A percentile compares a stretch with the other conserved stretches of the same genome.
Evolutionary conservation across 1,140 invertebrate genomes (phyloP).

Genomic region (Maconellicoccus hirsutus): DNA sequence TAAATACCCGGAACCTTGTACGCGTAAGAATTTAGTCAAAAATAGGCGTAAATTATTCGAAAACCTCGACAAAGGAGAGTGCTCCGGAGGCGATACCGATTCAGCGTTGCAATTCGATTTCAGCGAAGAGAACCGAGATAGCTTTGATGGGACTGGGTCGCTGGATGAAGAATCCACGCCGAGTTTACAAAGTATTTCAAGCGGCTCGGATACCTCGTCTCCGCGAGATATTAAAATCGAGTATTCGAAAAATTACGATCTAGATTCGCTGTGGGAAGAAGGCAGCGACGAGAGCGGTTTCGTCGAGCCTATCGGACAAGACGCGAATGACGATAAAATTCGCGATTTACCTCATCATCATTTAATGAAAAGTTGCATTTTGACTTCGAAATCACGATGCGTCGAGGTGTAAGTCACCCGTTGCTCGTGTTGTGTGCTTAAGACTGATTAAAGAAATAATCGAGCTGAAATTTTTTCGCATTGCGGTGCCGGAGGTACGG

Average conservation of each 20-base stretch:
- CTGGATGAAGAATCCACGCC: constrained; percentile 31
- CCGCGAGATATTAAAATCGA: constrained; percentile 12
- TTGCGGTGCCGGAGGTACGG: too few relatives aligned
- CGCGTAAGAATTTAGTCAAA: constrained; percentile 27
- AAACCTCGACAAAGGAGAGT: background rate
- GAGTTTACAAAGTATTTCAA: constrained; percentile 32
- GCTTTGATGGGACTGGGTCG: constrained; percentile 23
- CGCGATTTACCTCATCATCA: constrained; percentile 30
- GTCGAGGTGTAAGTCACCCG: constrained; percentile 26
- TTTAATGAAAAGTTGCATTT: constrained; percentile 28
- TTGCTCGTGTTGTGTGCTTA: too few relatives aligned
- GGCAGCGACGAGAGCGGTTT: constrained; percentile 32
- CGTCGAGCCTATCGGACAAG: constrained; percentile 28
- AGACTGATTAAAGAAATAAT: too few relatives aligned
- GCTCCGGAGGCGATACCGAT: constrained; percentile 15
- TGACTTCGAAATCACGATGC: constrained; percentile 27
- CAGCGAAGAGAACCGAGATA: background rate
- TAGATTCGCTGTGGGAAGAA: constrained; percentile 31
- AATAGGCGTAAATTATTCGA: constrained; percentile 29
- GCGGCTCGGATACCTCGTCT: constrained; percentile 28
- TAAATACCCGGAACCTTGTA: background rate
- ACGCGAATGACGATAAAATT: constrained; percentile 29
- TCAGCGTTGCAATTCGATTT: constrained; percentile 12
- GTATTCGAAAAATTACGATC: constrained; percentile 24
- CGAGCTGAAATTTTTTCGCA: too few relatives aligned